Percentiles rank a stretch among this genome's conserved stretches.
These are phyloP conservation scores for Pogonognathellus flavescens DNA, from an alignment of 1,140 invertebrate genomes.

Conservation along the genomic window DNA sequence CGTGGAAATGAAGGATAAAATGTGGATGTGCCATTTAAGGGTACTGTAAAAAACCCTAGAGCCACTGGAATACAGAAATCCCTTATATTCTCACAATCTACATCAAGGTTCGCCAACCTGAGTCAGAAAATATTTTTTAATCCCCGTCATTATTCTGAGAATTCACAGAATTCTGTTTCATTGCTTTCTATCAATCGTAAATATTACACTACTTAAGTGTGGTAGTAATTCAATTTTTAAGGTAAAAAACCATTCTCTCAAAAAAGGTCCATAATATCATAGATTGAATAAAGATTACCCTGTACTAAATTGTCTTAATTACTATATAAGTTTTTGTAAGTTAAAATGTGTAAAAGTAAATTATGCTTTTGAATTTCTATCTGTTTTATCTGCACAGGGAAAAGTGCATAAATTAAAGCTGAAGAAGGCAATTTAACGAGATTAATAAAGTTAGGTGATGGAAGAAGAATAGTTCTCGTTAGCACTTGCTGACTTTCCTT, in stretches of 20 bases:
- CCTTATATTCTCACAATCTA: background rate
- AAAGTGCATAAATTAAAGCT: too few species aligned
- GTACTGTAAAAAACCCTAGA: background rate
- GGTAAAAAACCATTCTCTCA: too few species aligned
- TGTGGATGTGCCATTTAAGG: constrained; percentile 23
- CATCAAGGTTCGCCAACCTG: background rate
- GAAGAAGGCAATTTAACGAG: constrained; percentile 22
- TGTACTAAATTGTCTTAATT: too few species aligned
- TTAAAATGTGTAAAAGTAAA: background rate
- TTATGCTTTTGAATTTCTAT: background rate
- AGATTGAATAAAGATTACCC: too few species aligned
- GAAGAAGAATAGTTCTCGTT: constrained; percentile 43
- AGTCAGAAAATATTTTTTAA: background rate
- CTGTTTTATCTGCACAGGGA: background rate
- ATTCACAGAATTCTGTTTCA: too few species aligned
- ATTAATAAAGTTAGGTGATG: constrained; percentile 36
- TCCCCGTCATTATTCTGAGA: too few species aligned
- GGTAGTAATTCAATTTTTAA: too few species aligned
- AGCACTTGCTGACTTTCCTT: constrained; percentile 29
- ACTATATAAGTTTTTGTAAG: too few species aligned
- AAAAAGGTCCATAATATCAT: too few species aligned
- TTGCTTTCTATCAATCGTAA: too few species aligned
- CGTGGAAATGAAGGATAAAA: constrained; percentile 24
- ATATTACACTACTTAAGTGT: too few species aligned
- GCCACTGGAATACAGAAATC: background rate